Base-by-base conservation (phyloP, 2,888 invertebrate species). In the Gortyna flavago region DNA sequence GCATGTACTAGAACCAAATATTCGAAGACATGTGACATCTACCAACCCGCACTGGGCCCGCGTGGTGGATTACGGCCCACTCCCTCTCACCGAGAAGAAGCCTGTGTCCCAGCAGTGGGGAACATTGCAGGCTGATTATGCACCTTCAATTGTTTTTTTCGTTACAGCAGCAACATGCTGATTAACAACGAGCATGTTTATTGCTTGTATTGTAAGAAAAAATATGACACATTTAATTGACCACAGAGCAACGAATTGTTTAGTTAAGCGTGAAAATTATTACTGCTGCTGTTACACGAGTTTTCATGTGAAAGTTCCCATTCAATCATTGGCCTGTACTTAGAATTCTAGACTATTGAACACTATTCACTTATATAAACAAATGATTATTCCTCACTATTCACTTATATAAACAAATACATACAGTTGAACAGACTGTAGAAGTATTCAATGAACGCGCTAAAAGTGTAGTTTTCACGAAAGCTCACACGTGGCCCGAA, bases 401-500 rank as follows among this genome's bases (percentile, higher is more conserved):
- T 18, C 7, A n/a, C 13, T 35, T 38, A 35, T 11, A 3, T 64
- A 57, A 68, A 73, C 48, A 68, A 67, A 77, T n/a, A 61, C n/a
- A 13, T 16, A 59, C 35, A 41, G 66, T 35, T 68, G n/a, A 72
- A 79, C 32, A 44, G 21, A 35, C 67, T 57, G 48, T 69, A 54
- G 16, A 79, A 44, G 11, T 59, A 35, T 69, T 73, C 54, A 65
- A 66, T 61, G 18, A 83, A 62, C 48, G 41, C 59, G 65, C 44
- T 18, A 77, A 73, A 70, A 51, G 41, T 59, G 29, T 84, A 59
- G 2, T 84, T 80, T 84, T 66, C 73, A 80, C 25, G 48, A 78
- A 84, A 89, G 81, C 81, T 82, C 77, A 78, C 79, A 77, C 75
- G 75, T 81, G 44, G 41, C 67, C 68, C 72, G 67, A 85, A 84